Conservation (phyloP, 2,113 vertebrate species). For the Cichladusa arquata region DNA sequence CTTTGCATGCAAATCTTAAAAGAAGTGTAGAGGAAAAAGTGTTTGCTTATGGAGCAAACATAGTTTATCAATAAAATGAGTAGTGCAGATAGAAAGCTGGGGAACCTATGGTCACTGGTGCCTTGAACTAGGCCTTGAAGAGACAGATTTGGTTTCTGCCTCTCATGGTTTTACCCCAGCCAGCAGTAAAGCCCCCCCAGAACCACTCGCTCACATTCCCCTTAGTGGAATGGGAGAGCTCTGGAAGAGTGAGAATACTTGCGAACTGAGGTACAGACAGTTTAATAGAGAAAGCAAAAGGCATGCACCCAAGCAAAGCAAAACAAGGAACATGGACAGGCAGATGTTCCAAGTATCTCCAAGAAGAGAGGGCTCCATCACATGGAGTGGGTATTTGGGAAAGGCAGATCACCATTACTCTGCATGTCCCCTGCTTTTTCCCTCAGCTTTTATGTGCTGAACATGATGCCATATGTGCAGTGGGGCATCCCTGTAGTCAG, state of each 20-base stretch:
- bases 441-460: not conserved
- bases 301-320: accelerated
- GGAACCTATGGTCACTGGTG: not conserved
- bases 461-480: accelerated
- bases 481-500: not conserved
- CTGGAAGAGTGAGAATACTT: not conserved
- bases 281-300: not conserved
- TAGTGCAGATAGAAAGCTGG: not conserved
- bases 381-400: accelerated
- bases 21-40: not conserved
- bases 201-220: accelerated
- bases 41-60: not conserved
- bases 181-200: not conserved
- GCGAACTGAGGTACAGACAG: not conserved
- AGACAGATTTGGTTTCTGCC: not conserved
- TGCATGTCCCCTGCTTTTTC: not conserved
- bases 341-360: not conserved
- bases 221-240: not conserved
- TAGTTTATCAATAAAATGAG: not conserved
- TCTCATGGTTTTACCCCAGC: not conserved
- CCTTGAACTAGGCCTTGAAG: not conserved
- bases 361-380: not conserved
- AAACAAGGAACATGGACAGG: not conserved
- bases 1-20: not conserved
- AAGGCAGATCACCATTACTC: not conserved